Evolutionary conservation across 1,140 invertebrate species (phyloP).

Genomic region (Scaptodrosophila lebanonensis): DNA sequence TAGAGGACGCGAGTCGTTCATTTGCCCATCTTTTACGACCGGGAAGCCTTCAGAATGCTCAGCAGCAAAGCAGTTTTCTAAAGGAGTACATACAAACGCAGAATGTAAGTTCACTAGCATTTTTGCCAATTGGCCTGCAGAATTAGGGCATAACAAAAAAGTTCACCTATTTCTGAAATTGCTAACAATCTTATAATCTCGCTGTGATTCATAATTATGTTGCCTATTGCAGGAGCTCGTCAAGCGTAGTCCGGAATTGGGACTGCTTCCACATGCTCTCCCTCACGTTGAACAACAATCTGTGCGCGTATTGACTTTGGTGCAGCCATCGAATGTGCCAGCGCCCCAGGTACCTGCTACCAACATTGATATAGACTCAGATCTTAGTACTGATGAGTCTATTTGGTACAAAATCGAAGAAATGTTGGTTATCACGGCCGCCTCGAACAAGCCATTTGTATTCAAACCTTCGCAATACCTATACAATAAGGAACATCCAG

Average conservation of each 20-base stretch:
- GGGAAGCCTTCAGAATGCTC: slow-evolving; percentile 84
- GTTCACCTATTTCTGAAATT: slow-evolving; percentile 43
- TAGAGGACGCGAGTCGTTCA: slow-evolving; percentile 86
- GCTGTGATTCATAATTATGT: neutral
- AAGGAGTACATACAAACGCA: slow-evolving; percentile 92
- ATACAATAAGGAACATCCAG: slow-evolving; percentile 84
- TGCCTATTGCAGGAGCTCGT: slow-evolving; percentile 45
- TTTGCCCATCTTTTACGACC: slow-evolving; percentile 88
- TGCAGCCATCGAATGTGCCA: slow-evolving; percentile 77
- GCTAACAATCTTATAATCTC: slow-evolving; percentile 13
- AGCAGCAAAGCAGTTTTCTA: slow-evolving; percentile 90
- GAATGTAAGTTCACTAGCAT: slow-evolving; percentile 42
- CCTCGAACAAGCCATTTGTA: slow-evolving; percentile 84
- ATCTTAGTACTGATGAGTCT: slow-evolving; percentile 69
- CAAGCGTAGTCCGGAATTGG: slow-evolving; percentile 63
- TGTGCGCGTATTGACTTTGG: slow-evolving; percentile 64
- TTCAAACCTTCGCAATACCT: slow-evolving; percentile 87
- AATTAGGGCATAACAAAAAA: slow-evolving; percentile 80
- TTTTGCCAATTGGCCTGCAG: neutral
- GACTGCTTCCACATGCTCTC: slow-evolving; percentile 59
- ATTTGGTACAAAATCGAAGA: slow-evolving; percentile 88
- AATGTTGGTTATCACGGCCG: slow-evolving; percentile 84
- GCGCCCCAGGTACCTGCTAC: slow-evolving; percentile 83
- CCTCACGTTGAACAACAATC: slow-evolving; percentile 69
- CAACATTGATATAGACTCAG: slow-evolving; percentile 80